Base-by-base conservation (phyloP, 1,140 invertebrate species). In the Mylabris phalerata region DNA sequence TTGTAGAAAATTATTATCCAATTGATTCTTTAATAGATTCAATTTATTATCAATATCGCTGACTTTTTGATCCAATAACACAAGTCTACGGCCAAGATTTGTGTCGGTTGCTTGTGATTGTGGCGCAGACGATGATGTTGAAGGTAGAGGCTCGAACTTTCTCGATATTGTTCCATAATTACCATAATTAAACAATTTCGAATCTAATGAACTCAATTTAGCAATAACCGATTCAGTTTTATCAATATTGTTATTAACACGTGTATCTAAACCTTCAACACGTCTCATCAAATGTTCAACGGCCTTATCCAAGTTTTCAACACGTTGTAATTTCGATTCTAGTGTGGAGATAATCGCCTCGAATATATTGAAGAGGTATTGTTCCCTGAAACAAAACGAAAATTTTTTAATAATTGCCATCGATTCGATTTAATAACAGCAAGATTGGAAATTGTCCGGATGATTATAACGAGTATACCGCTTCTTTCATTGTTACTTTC, bases 321-420 rank as follows among this genome's bases (percentile, higher is more conserved):
- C 90, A 57, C 89, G 79, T 68, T 91, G 87, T 3, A 93, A 76
- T 77, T 92, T 92, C 9, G 86, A 88, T 71, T 93, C 90, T 61
- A 93, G 76, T 9, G 89, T 92, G 55, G 88, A 90, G 19, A 93
- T 87, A 61, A 92, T 88, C 7, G 90, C 87, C 74, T 93, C 90
- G 75, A 93, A 92, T 32, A 93, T 86, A 67, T 90, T 88, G 73
- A 91, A 89, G 41, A 93, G 80, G 72, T 92, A 90, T 71, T 92
- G 88, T 72, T 93, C 90, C 74, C 90, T 93, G 84, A 46, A 86
- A 87, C 70, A 77, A 75, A 75, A 32, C 0, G 7, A 32, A 32
- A 32, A 7, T 5, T 32, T 7, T 4, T 32, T 32, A 32, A 32
- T 32, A 32, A 32, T 32, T 19, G 19, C 19, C 19, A 19, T 19